Base-by-base conservation (phyloP, 2,888 invertebrate genomes). In the Ariolimax columbianus region DNA sequence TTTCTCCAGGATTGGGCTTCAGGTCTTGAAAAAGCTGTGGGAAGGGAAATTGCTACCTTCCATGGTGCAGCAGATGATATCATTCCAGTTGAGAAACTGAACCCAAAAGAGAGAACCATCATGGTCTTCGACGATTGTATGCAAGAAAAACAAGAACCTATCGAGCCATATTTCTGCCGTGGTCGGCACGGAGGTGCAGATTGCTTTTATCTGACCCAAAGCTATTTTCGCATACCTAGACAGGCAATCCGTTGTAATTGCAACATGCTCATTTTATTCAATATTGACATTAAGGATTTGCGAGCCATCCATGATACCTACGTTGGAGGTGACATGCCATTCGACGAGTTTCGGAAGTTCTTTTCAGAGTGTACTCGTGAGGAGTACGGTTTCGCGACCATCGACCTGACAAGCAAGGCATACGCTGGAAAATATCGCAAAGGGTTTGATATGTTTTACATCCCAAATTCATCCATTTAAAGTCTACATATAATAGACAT, bases 121-220 rank as follows among this genome's bases (percentile, higher is more conserved):
- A 43, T 75, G 73, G 30, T 75, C 14, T 75, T 75, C 30, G 73
- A 75, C 30, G 73, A 47, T 23, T n/a, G n/a, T 9, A 75, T 75
- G 47, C 30, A 2, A 17, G 73, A 75, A 30, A 47, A 75, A 11
- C 73, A 75, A 4, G 30, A 1, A 17, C 17, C 47, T 17, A 47
- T 75, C 30, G 47, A 75, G 30, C 4, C 9, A 19, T 75, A 75
- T 47, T 75, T 75, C 47, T 47, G 30, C 0, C 19, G 0, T 9
- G 47, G 43, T 0, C 73, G 73, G 3, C 73, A 47, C n/a, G n/a
- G 30, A 1, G 73, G 47, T 1, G 73, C 30, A 0, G 73, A 47
- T 47, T 75, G 14, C 17, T 75, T 75, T 17, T 75, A 75, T 26
- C 47, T n/a, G 4, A 75, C 30, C 14, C 47, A 75, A 19, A 75